These are phyloP conservation scores for Fregata magnificens DNA, from an alignment of 2,113 vertebrate species.

Conservation along the genomic window DNA sequence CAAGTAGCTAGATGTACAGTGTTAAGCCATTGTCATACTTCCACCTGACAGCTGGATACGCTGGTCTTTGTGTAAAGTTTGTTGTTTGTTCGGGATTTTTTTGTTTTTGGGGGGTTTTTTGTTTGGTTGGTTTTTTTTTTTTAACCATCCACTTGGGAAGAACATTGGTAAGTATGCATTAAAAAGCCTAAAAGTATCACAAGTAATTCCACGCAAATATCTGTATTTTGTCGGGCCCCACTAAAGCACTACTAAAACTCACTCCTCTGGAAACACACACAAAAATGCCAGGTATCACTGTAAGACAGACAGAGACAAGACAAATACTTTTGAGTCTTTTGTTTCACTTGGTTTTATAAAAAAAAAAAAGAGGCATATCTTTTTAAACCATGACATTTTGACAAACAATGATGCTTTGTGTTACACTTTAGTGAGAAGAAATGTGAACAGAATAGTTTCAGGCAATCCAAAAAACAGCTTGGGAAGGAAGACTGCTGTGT, in stretches of 20 bases:
- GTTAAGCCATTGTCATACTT: neutral
- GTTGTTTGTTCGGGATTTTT: no score
- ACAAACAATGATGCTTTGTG: slow-evolving; percentile 31
- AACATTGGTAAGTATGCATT: neutral
- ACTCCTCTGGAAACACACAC: neutral
- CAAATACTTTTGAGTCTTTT: neutral
- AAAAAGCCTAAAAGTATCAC: neutral
- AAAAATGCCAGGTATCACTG: neutral
- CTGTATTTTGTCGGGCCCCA: neutral
- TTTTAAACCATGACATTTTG: slow-evolving; percentile 24
- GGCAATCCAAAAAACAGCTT: neutral
- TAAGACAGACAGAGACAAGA: neutral
- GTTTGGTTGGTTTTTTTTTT: neutral
- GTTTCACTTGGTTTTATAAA: neutral
- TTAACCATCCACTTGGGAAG: neutral
- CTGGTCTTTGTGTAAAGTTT: neutral
- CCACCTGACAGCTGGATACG: neutral
- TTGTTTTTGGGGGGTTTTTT: no score
- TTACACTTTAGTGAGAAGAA: neutral
- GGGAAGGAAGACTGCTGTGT: slow-evolving; percentile 14
- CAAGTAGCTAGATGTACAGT: neutral
- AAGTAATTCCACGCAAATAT: neutral
- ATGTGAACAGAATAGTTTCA: neutral
- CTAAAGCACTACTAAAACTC: neutral
- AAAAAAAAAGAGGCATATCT: neutral